Evolutionary conservation across 2,888 invertebrate species (phyloP).

Genomic region (Parnassius orleans): DNA sequence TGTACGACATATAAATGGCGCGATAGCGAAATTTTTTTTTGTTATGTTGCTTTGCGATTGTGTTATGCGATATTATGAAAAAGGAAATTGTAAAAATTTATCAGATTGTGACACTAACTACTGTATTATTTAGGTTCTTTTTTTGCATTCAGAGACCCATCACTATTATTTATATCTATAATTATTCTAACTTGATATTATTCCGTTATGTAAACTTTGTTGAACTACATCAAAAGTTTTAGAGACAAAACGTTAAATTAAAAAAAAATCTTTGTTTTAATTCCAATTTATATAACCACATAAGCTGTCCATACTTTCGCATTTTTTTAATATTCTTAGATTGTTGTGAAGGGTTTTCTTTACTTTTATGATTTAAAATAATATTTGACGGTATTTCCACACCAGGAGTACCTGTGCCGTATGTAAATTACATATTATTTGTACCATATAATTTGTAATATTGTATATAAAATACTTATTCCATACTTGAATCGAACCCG

Average conservation of each 20-base stretch:
- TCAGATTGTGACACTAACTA: conserved; percentile 15
- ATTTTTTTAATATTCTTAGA: neutral
- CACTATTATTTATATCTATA: conserved; percentile 9
- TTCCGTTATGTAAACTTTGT: no score
- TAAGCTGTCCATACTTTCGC: no score
- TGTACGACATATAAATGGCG: conserved; percentile 33
- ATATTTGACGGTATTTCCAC: neutral
- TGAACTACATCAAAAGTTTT: no score
- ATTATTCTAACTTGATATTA: no score
- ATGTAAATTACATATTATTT: no score
- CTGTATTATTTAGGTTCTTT: conserved; percentile 12
- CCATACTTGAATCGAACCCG: no score
- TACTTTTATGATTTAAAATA: neutral
- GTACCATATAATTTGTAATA: no score
- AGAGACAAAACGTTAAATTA: no score
- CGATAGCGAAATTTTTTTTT: conserved; percentile 50
- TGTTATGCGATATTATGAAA: conserved; percentile 40
- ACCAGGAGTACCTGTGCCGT: no score
- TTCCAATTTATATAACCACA: no score
- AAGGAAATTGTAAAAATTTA: conserved; percentile 31
- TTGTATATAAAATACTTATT: no score
- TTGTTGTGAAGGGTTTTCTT: neutral
- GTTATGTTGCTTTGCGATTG: conserved; percentile 56
- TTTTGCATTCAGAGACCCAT: conserved; percentile 4
- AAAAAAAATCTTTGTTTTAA: no score